These are phyloP conservation scores for Zootoca vivipara DNA, from an alignment of 2,113 vertebrate genomes.

Conservation along the genomic window DNA sequence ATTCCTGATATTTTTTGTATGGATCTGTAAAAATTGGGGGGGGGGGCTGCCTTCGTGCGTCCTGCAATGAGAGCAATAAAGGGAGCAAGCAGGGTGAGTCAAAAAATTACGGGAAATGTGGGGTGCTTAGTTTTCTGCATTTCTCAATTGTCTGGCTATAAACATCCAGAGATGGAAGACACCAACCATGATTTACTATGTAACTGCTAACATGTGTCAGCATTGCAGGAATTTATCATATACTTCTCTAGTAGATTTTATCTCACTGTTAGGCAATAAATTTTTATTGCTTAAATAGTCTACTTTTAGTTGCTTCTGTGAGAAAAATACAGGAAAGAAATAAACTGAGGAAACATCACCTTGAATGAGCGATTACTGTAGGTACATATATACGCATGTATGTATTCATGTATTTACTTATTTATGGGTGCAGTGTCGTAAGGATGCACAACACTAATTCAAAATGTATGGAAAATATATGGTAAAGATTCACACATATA, in stretches of 20 bases:
- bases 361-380: background rate
- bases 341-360: background rate
- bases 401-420: background rate
- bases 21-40: background rate
- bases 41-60: background rate
- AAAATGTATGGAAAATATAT: background rate
- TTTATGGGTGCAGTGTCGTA: background rate
- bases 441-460: background rate
- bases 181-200: background rate
- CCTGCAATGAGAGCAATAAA: rapidly evolving
- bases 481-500: background rate
- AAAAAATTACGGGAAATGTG: background rate
- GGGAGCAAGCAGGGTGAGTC: rapidly evolving
- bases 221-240: rapidly evolving
- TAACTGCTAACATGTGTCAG: rapidly evolving
- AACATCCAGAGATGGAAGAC: rapidly evolving
- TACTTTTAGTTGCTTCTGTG: background rate
- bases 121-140: background rate
- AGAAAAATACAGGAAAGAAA: background rate
- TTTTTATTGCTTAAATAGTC: background rate
- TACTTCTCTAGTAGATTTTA: background rate
- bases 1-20: background rate
- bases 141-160: rapidly evolving
- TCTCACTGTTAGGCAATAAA: background rate
- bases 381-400: background rate